Base-by-base conservation (phyloP, 2,888 invertebrate genomes). In the Oasisia sp. region DNA sequence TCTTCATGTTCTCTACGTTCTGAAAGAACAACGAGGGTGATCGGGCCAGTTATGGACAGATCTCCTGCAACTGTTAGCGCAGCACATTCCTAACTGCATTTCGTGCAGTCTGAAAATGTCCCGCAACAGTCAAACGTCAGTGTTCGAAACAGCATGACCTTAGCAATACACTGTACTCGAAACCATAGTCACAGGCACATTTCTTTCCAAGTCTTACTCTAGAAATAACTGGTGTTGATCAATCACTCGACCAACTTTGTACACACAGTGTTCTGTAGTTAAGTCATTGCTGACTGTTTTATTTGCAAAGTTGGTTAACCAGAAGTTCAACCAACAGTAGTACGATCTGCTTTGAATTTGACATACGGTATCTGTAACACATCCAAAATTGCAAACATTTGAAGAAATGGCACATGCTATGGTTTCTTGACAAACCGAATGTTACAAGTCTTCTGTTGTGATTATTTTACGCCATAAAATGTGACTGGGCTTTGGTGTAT, bases 1-100 rank as follows among this genome's bases (percentile, higher is more conserved):
- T 74, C 74, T 74, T 74, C 74, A 74, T 74, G 74, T 74, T 74
- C 74, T 74, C 74, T 74, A 74, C 27, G 74, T 74, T 74, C 74
- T 74, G 74, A 74, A 74, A 74, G 74, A 74, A 74, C n/a, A 74
- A 74, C 74, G 27, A 5, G 27, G 19, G 74, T 27, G 74, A 74
- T 19, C 19, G n/a, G 74, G n/a, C 74, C n/a, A 74, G 27, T 74
- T 74, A n/a, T 19, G 74, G 74, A n/a, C 14, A 74, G 7, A 7
- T 74, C 27, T n/a, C 74, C 74, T 27, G 27, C 74, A 74, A n/a
- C n/a, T 74, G 74, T n/a, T n/a, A 27, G 74, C 74, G 7, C 27
- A 74, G 74, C 74, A 74, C 74, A 74, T 74, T 74, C 74, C 27
- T 74, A 74, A 74, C 74, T 74, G 74, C 74, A 74, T 19, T 74